Conservation (phyloP, 2,888 invertebrate species). For the Dioctria linearis region DNA sequence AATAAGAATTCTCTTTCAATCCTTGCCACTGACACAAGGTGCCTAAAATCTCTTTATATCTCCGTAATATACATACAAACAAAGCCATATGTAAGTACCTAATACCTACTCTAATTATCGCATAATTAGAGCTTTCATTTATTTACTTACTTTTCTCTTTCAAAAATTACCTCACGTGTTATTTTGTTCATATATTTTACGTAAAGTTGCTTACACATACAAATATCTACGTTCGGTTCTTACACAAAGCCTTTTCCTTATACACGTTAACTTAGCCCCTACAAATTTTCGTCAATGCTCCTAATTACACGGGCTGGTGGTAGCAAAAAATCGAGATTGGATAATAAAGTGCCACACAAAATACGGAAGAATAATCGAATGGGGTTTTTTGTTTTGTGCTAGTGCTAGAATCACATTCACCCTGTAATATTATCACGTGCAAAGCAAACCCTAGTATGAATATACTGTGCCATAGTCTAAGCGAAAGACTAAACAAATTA, state of each 20-base stretch:
- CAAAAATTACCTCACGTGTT: too few relatives aligned
- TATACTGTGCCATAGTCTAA: too few relatives aligned
- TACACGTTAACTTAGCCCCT: not conserved
- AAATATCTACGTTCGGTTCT: too few relatives aligned
- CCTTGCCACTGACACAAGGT: too few relatives aligned
- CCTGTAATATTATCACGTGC: conserved; percentile 9
- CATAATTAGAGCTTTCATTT: not conserved
- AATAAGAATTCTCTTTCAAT: too few relatives aligned
- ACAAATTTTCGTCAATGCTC: not conserved
- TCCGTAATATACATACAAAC: too few relatives aligned
- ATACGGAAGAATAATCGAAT: not conserved
- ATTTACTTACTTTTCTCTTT: not conserved
- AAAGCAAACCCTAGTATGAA: too few relatives aligned
- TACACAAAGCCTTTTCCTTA: too few relatives aligned
- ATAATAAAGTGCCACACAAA: not conserved
- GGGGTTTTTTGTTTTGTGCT: not conserved
- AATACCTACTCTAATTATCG: not conserved
- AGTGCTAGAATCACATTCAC: not conserved
- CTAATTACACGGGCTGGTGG: not conserved
- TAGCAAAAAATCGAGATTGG: not conserved
- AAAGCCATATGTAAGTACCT: too few relatives aligned
- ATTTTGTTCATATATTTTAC: too few relatives aligned
- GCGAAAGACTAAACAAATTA: not conserved
- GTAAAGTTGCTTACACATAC: too few relatives aligned
- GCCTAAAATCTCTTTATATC: too few relatives aligned